Conservation (phyloP, 2,888 invertebrate species). For the Meiosimyza decipiens region DNA sequence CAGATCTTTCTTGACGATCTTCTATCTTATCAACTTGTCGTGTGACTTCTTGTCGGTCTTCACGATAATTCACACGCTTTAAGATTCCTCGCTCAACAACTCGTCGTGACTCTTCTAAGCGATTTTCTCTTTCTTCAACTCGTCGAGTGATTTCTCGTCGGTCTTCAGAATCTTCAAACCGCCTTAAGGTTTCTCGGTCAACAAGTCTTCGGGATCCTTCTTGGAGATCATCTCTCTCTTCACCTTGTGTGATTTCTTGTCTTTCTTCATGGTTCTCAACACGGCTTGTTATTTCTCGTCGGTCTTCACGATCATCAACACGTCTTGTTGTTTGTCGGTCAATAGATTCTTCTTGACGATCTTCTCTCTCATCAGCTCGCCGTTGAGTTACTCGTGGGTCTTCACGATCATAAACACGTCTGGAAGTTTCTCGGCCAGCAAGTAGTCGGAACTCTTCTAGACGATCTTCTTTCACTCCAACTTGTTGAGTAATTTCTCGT, state of each 20-base stretch:
- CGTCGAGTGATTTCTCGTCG: conserved; percentile 20
- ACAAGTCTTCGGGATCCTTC: not conserved
- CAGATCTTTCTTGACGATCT: not conserved
- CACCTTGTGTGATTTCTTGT: not conserved
- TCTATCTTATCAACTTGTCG: not conserved
- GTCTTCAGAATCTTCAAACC: conserved; percentile 6
- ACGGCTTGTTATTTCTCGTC: not conserved
- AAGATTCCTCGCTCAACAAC: not conserved
- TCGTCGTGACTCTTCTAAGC: not conserved
- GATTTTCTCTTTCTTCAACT: conserved; percentile 17
- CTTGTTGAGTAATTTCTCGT: not conserved
- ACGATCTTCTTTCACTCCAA: not conserved
- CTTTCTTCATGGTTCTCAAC: not conserved
- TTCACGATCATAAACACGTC: not conserved
- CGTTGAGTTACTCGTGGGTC: not conserved
- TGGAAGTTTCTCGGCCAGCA: not conserved
- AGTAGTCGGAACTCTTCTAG: not conserved
- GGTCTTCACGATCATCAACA: not conserved
- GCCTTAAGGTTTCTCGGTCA: conserved; percentile 21
- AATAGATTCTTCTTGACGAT: conserved; percentile 5
- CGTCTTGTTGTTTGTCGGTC: conserved; percentile 3
- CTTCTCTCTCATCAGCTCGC: conserved; percentile 6
- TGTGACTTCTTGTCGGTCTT: not conserved
- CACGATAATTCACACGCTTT: not conserved
- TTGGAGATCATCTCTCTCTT: not conserved